A percentile compares a stretch with the other conserved stretches of the same genome.
Evolutionary conservation across 2,113 vertebrate genomes (phyloP).

Genomic region (Ageneiosus marmoratus): DNA sequence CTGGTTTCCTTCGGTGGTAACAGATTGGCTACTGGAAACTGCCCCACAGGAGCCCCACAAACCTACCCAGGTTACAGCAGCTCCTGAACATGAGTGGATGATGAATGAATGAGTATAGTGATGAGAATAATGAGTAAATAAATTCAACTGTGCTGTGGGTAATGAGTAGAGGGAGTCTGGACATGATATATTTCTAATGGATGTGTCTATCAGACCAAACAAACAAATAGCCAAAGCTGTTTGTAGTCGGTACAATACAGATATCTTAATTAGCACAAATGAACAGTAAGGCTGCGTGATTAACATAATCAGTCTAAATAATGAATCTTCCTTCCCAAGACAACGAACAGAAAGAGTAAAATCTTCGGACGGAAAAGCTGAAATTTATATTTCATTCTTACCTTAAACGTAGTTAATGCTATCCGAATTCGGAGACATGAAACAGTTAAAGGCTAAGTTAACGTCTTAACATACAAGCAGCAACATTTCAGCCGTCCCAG

Average conservation of each 20-base stretch:
- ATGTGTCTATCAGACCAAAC: not conserved
- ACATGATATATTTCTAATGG: not conserved
- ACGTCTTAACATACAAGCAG: conserved; percentile 38
- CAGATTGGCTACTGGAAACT: not conserved
- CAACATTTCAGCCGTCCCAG: not conserved
- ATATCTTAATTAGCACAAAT: not conserved
- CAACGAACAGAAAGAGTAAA: too few species aligned
- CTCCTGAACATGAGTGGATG: not conserved
- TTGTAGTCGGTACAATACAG: not conserved
- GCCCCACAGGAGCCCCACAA: not conserved
- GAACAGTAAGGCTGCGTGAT: not conserved
- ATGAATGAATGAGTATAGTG: not conserved
- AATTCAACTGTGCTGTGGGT: not conserved
- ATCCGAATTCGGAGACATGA: not conserved
- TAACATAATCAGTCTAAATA: not conserved
- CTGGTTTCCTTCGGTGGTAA: not conserved
- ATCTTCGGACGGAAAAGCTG: too few species aligned
- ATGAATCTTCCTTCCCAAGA: not conserved
- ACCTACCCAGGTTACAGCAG: not conserved
- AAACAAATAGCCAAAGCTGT: not conserved
- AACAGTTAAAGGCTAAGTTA: conserved; percentile 33
- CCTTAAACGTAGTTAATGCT: conserved; percentile 46
- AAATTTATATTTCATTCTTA: conserved; percentile 40
- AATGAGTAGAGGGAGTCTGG: not conserved
- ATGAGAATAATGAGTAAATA: not conserved